A percentile compares a stretch with the other conserved stretches of the same genome.
phyloP scores from a whole-genome alignment of 1,140 invertebrate genomes.

The Coenobita brevimanus region DNA sequence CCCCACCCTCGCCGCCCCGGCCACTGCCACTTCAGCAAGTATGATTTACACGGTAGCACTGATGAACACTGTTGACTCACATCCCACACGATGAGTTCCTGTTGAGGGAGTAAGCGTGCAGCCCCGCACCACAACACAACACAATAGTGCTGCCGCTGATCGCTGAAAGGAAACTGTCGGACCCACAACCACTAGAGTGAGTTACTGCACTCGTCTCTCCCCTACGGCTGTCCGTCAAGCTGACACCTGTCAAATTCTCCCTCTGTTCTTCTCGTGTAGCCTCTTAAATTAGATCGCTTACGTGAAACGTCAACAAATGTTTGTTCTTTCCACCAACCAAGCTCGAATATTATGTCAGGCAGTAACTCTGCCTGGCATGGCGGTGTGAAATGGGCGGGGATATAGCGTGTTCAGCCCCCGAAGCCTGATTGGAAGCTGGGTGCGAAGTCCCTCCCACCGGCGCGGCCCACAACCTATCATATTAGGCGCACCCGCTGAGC shows the following conservation, averaged over 20 bases:
- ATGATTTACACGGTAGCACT: slow-evolving; percentile 3
- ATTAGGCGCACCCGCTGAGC: neutral
- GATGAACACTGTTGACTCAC: slow-evolving; percentile 21
- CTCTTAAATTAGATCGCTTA: slow-evolving; percentile 64
- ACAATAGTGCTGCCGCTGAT: slow-evolving; percentile 20
- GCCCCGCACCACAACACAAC: slow-evolving; percentile 7
- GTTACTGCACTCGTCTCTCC: slow-evolving; percentile 32
- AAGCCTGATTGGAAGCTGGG: slow-evolving; percentile 8
- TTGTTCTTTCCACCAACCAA: slow-evolving; percentile 64
- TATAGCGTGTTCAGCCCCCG: neutral
- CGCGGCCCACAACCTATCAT: slow-evolving; percentile 35
- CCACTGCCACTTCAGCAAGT: neutral
- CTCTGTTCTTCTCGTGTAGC: slow-evolving; percentile 45
- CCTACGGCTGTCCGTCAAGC: slow-evolving; percentile 31
- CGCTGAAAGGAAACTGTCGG: slow-evolving; percentile 4
- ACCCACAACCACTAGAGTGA: slow-evolving; percentile 10
- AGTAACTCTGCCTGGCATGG: slow-evolving; percentile 59
- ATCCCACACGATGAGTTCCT: neutral
- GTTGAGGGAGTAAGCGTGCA: neutral
- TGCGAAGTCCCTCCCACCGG: slow-evolving; percentile 20
- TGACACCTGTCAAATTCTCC: slow-evolving; percentile 52
- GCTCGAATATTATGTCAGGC: slow-evolving; percentile 62
- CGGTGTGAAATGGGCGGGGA: slow-evolving; percentile 44
- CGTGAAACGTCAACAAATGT: slow-evolving; percentile 62
- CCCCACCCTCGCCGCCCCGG: neutral